Evolutionary conservation across 2,113 vertebrate species (phyloP), one percentile per base, ranked within the genome.

Genomic region (Tragelaphus strepsiceros): DNA sequence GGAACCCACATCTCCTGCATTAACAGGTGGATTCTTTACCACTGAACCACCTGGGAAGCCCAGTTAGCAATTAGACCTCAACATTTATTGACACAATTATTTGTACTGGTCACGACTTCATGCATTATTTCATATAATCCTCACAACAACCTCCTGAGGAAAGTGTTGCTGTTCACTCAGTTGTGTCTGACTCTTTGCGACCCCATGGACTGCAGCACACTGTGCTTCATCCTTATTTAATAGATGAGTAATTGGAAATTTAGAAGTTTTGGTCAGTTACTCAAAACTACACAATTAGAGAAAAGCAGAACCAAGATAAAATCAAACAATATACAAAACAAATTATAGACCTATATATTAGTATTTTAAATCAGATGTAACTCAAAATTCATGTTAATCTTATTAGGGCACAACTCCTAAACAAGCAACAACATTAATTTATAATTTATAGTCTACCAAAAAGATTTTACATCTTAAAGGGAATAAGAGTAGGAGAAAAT

Each of bases 81-180:
- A 74, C 74, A 82, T 92, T 95, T 90, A 88, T 94, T 90, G 85
- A 96, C 71, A 35, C 35, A 94, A 95, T 97, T 98, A 88, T 88
- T 61, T 90, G 58, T 53, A 32, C 32, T 58, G 89, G 32, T 58
- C 43, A 77, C 22, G 6, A 49, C 49, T 81, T 81, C 64, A 82
- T 82, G 93, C 64, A 56, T 95, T 90, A 95, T 90, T 97, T 92
- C 30, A 84, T 74, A 88, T 96, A 94, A 95, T 92, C 21, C 30
- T 97, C 39, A 91, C n/a, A 88, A 21, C 17, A 92, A 43, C 1
- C 4, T 35, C 84, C 67, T 28, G 26, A 92, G 6, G 30, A 87
- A 97, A 90, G 7, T 88, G 21, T 95, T 88, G 2, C 35, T 39
- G 67, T 39, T 39, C n/a, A 71, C n/a, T 39, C 19, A 22, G n/a